A percentile compares a stretch with the other conserved stretches of the same genome.
phyloP scores from a whole-genome alignment of 2,888 invertebrate genomes.

The Trachelus iudaicus region DNA sequence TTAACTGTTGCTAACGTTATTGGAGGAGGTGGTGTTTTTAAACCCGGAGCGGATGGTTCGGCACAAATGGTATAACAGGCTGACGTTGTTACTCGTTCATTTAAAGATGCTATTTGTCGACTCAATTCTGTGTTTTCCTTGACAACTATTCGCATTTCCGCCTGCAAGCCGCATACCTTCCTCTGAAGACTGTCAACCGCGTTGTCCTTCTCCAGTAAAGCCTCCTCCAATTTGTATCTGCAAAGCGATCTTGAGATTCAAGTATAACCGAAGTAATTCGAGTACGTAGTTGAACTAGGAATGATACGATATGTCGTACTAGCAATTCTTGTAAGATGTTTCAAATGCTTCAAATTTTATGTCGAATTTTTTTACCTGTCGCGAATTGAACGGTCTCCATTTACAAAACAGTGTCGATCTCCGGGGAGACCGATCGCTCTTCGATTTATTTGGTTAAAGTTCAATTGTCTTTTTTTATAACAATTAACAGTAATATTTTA shows the following conservation, averaged over 20 bases:
- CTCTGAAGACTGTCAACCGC: slow-evolving; percentile 72
- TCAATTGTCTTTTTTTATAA: slow-evolving; percentile 10
- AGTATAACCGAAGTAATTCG: slow-evolving; percentile 6
- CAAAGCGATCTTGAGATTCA: not conserved
- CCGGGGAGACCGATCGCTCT: slow-evolving; percentile 15
- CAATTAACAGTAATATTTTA: slow-evolving; percentile 7
- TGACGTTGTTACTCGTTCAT: slow-evolving; percentile 38
- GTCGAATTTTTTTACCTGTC: not conserved
- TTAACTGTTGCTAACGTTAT: slow-evolving; percentile 20
- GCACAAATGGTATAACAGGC: slow-evolving; percentile 38
- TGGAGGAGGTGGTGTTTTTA: slow-evolving; percentile 20
- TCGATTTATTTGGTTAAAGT: slow-evolving; percentile 22
- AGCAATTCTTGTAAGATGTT: not conserved
- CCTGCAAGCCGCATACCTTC: slow-evolving; percentile 72
- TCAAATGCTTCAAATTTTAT: not conserved
- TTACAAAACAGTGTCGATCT: slow-evolving; percentile 17
- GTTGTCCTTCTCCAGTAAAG: slow-evolving; percentile 73
- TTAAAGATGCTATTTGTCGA: slow-evolving; percentile 66
- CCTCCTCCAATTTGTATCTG: slow-evolving; percentile 75
- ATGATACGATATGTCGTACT: not conserved
- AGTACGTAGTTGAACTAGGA: not conserved
- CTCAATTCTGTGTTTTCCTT: slow-evolving; percentile 72
- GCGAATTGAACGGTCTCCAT: slow-evolving; percentile 1
- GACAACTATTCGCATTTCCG: slow-evolving; percentile 73
- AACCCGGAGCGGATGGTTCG: slow-evolving; percentile 27